These are phyloP conservation scores for Aspidiotus rigidus DNA, from an alignment of 2,888 invertebrate genomes.

Conservation along the genomic window DNA sequence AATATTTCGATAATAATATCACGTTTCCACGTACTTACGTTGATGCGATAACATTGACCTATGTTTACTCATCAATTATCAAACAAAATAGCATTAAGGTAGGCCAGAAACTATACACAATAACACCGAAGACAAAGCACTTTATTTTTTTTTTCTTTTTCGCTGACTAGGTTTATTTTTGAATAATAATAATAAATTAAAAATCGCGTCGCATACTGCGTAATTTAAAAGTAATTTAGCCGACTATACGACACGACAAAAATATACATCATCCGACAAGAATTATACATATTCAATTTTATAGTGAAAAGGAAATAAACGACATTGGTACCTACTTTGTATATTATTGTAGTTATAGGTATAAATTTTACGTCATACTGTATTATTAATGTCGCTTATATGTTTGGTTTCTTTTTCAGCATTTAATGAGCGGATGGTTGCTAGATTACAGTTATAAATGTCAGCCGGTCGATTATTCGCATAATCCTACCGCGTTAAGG, in stretches of 20 bases:
- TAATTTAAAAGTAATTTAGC: too few species aligned
- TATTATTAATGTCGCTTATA: too few species aligned
- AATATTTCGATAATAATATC: neutral
- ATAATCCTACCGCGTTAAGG: constrained; percentile 69
- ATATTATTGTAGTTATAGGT: too few species aligned
- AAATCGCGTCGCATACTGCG: too few species aligned
- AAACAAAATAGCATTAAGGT: neutral
- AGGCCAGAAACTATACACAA: neutral
- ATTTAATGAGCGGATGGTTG: constrained; percentile 85
- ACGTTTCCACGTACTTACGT: neutral
- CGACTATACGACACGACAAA: too few species aligned
- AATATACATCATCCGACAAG: too few species aligned
- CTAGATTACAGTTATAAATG: constrained; percentile 83
- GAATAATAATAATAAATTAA: neutral
- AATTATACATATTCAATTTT: too few species aligned
- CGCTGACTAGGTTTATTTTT: constrained; percentile 1
- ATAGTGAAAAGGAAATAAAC: too few species aligned
- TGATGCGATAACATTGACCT: constrained; percentile 20
- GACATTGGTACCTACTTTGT: too few species aligned
- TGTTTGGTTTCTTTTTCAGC: constrained; percentile 50
- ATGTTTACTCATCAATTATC: constrained; percentile 3
- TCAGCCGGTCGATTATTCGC: constrained; percentile 89
- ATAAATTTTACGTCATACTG: too few species aligned
- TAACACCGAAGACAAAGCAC: too few species aligned
- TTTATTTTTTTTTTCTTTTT: neutral